Evolutionary conservation across 2,888 invertebrate genomes (phyloP).

Genomic region (Ophion slaviceki): DNA sequence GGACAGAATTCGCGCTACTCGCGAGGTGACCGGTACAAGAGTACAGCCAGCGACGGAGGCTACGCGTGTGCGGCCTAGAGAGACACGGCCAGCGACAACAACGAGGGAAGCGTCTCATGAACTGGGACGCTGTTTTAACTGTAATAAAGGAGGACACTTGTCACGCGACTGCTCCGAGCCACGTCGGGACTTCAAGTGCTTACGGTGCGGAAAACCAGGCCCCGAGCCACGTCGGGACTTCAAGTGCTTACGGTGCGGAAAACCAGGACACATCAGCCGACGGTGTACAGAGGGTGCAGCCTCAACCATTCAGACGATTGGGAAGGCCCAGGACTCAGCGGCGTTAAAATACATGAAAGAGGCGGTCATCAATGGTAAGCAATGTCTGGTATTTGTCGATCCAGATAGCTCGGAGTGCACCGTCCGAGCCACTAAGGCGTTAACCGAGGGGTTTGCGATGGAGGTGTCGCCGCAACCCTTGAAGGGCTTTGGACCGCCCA

Average conservation of each 20-base stretch:
- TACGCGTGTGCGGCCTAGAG: neutral
- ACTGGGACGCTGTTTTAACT: constrained; percentile 41
- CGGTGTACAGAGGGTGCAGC: neutral
- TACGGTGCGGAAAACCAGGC: neutral
- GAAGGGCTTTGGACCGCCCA: too few relatives aligned
- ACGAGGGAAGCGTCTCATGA: too few relatives aligned
- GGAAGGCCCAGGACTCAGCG: neutral
- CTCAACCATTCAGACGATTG: neutral
- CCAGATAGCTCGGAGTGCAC: constrained; percentile 37
- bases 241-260: neutral
- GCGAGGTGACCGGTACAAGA: too few relatives aligned
- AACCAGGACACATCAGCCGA: neutral
- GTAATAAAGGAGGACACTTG: neutral
- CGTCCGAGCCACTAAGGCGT: constrained; percentile 1
- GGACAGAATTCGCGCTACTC: rapidly evolving
- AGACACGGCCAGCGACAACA: neutral
- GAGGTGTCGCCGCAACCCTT: neutral
- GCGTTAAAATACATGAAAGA: neutral
- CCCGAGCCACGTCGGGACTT: neutral
- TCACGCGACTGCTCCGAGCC: neutral
- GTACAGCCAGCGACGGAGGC: too few relatives aligned
- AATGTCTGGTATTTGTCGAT: neutral
- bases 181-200: neutral
- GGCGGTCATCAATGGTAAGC: neutral
- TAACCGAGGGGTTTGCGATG: neutral